Percentiles rank a stretch among this genome's conserved stretches.
phyloP scores from a whole-genome alignment of 1,140 invertebrate species.

The Zelostemma sp. region DNA sequence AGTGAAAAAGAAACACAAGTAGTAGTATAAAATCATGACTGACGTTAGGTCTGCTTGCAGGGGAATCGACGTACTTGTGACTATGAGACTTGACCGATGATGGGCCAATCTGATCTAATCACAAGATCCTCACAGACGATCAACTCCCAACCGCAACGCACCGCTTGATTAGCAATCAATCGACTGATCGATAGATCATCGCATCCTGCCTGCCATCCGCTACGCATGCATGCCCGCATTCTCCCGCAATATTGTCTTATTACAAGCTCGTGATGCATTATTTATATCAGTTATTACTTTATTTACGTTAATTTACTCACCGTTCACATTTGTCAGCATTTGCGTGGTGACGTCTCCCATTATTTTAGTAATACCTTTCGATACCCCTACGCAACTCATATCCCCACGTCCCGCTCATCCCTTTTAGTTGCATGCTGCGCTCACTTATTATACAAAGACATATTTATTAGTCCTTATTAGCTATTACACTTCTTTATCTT shows the following conservation, averaged over 20 bases:
- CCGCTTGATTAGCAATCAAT: constrained; percentile 57
- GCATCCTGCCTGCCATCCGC: constrained; percentile 54
- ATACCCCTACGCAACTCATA: too few relatives aligned
- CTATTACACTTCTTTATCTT: too few relatives aligned
- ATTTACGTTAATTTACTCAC: constrained; percentile 5
- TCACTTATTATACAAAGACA: too few relatives aligned
- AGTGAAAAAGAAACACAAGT: constrained; percentile 5
- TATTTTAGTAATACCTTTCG: constrained; percentile 2
- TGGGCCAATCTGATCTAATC: constrained; percentile 57
- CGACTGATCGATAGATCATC: constrained; percentile 51
- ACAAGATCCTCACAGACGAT: constrained; percentile 56
- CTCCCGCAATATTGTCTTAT: constrained; percentile 35
- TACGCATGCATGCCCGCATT: constrained; percentile 52
- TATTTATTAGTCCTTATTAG: too few relatives aligned
- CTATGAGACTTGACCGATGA: constrained; percentile 63
- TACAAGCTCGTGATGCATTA: constrained; percentile 23
- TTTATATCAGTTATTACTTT: constrained; percentile 20
- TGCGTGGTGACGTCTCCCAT: neutral
- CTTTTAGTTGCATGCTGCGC: too few relatives aligned
- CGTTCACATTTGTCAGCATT: neutral
- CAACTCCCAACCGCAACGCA: constrained; percentile 57
- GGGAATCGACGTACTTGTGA: constrained; percentile 70
- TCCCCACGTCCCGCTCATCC: too few relatives aligned
- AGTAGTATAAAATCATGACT: constrained; percentile 44
- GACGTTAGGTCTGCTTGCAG: constrained; percentile 67